Evolutionary conservation across 2,113 vertebrate species (phyloP).

Genomic region (Phalacrocorax pelagicus): DNA sequence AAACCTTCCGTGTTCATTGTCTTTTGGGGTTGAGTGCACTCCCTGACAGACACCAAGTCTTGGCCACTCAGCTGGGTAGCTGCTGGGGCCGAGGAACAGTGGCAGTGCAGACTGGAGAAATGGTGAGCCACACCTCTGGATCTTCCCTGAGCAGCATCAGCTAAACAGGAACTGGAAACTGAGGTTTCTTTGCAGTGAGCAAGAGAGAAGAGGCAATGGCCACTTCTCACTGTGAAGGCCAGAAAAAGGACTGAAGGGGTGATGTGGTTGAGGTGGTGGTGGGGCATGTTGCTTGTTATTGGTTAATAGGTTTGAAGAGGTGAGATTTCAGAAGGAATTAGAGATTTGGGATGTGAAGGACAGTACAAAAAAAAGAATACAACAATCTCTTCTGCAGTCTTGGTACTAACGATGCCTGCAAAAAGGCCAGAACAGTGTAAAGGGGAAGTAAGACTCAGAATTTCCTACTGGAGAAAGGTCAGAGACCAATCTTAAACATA

Average conservation of each 20-base stretch:
- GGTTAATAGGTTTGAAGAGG: not conserved
- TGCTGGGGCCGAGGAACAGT: not conserved
- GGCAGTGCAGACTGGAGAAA: accelerated
- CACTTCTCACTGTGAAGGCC: not conserved
- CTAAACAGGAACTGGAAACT: not conserved
- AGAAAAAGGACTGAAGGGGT: not conserved
- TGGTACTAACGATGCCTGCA: not conserved
- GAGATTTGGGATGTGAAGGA: not conserved
- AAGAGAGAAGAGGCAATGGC: not conserved
- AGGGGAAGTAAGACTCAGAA: not conserved
- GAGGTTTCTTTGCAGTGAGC: not conserved
- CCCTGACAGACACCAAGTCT: not conserved
- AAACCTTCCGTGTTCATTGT: not conserved
- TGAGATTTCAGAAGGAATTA: not conserved
- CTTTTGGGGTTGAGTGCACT: not conserved
- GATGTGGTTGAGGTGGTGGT: not conserved
- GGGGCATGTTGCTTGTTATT: not conserved
- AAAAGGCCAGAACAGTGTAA: not conserved
- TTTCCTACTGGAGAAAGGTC: not conserved
- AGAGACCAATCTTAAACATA: not conserved
- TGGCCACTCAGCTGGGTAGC: not conserved
- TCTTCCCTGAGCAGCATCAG: not conserved
- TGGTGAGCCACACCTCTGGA: accelerated
- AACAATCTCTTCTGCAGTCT: not conserved
- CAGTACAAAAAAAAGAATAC: not conserved